Base-by-base conservation (phyloP, 2,113 vertebrate genomes). In the Oryzias javanicus region DNA sequence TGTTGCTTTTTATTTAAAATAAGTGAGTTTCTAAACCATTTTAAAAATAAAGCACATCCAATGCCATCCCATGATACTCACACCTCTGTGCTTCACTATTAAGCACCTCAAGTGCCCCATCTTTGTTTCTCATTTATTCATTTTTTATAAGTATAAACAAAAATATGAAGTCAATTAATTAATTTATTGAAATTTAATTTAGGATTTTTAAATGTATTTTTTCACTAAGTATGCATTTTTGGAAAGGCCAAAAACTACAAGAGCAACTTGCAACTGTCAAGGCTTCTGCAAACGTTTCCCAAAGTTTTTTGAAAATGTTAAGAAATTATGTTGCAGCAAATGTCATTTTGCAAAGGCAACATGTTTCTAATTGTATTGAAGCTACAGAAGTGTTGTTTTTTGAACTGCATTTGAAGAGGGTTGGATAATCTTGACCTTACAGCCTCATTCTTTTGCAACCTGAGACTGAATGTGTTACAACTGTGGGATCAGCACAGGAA, bases 401-500 rank as follows among this genome's bases (percentile, higher is more conserved):
- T 46, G 20, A 18, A 59, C 16, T 35, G 7, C n/a, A 16, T 59
- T 59, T 35, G 15, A 60, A 49, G 40, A 42, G 17, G 24, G 22
- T 3, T 50, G 40, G 50, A 17, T n/a, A 12, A 35, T 35, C 35
- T 35, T 35, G 35, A 35, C 35, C 35, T 27, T 27, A 27, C 25
- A 6, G 25, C 25, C 25, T 27, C 6, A 4, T 27, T 27, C 25
- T 35, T 35, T 35, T 35, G 35, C 35, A 35, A 35, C 35, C 8
- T 35, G 35, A 35, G 7, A 12, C 10, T 35, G 10, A 35, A 78
- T 14, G 44, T 66, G 78, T 82, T 48, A 60, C 58, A 63, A 69
- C 60, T 68, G 73, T 81, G 49, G 68, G 51, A 68, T 75, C 55
- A 75, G 65, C 73, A 73, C 54, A 60, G 58, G 78, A 81, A 75